A percentile compares a stretch with the other conserved stretches of the same genome.
Evolutionary conservation across 2,797 vertebrate genomes (phyloP).

Genomic region (Chromis chromis): DNA sequence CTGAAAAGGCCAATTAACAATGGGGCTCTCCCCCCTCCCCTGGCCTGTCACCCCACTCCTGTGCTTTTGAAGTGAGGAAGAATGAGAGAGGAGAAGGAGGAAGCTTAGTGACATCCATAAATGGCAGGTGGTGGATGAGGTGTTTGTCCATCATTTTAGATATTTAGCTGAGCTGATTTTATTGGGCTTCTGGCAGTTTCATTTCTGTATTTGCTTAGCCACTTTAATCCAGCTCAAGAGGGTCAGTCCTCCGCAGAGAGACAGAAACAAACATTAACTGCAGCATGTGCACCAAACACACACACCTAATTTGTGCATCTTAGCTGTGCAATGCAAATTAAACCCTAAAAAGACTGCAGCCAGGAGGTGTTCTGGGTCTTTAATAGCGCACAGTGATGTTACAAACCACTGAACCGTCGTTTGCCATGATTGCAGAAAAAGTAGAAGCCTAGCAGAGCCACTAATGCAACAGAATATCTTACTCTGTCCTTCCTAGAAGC

Average conservation of each 20-base stretch:
- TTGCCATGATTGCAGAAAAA: slow-evolving; percentile 31
- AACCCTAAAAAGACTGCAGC: background rate
- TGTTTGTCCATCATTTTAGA: slow-evolving; percentile 32
- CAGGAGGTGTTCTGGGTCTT: background rate
- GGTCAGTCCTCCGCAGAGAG: background rate
- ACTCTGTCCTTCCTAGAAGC: slow-evolving; percentile 19
- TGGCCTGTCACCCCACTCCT: slow-evolving; percentile 81
- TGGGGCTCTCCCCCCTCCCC: slow-evolving; percentile 83
- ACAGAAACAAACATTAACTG: slow-evolving; percentile 13
- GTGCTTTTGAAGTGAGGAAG: slow-evolving; percentile 89
- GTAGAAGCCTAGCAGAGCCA: slow-evolving; percentile 11
- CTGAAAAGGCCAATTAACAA: slow-evolving; percentile 94
- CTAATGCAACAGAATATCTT: slow-evolving; percentile 21
- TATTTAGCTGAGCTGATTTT: slow-evolving; percentile 20
- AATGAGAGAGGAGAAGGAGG: slow-evolving; percentile 63
- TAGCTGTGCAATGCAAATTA: slow-evolving; percentile 24
- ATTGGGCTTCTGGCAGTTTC: background rate
- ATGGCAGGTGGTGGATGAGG: slow-evolving; percentile 51
- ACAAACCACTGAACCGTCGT: background rate
- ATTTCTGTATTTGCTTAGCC: background rate
- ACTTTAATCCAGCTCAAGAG: background rate
- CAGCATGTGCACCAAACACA: slow-evolving; percentile 11
- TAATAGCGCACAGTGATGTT: background rate
- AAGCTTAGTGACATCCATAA: slow-evolving; percentile 66
- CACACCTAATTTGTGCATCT: slow-evolving; percentile 27